Percentiles rank a stretch among this genome's conserved stretches.
phyloP scores from a whole-genome alignment of 2,113 vertebrate genomes.

The Stegostoma tigrinum region DNA sequence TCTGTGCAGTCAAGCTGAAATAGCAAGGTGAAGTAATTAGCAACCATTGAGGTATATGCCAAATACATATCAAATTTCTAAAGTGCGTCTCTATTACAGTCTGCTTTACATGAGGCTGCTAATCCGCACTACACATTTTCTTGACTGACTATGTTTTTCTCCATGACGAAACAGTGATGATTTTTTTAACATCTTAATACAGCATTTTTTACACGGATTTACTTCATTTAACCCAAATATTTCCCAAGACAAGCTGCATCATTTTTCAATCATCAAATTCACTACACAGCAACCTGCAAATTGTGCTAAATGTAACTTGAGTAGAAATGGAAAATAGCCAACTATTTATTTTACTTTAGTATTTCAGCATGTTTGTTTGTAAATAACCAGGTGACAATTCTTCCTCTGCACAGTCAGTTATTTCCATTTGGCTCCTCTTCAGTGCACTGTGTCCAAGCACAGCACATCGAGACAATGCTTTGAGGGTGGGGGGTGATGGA shows the following conservation, averaged over 20 bases:
- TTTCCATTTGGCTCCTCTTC: not conserved
- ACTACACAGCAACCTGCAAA: not conserved
- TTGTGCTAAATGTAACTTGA: not conserved
- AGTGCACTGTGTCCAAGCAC: not conserved
- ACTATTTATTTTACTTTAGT: not conserved
- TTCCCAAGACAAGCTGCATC: not conserved
- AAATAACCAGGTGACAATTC: not conserved
- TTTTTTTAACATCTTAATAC: not conserved
- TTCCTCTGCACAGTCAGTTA: not conserved
- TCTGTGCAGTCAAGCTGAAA: conserved; percentile 2
- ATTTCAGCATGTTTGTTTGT: not conserved
- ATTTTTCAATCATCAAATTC: not conserved
- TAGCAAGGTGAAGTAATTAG: conserved; percentile 25
- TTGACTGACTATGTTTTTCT: not conserved
- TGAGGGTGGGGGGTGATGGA: too few relatives aligned
- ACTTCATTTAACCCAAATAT: not conserved
- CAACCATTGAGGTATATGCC: not conserved
- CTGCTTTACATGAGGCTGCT: not conserved
- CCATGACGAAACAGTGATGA: not conserved
- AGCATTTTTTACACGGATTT: not conserved
- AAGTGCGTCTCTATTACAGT: not conserved
- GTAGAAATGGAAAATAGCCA: not conserved
- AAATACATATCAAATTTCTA: not conserved
- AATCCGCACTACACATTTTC: not conserved
- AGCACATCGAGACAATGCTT: not conserved